Evolutionary conservation across 2,113 vertebrate species (phyloP), one percentile per base, ranked within the genome.

Genomic region (Struthio camelus): DNA sequence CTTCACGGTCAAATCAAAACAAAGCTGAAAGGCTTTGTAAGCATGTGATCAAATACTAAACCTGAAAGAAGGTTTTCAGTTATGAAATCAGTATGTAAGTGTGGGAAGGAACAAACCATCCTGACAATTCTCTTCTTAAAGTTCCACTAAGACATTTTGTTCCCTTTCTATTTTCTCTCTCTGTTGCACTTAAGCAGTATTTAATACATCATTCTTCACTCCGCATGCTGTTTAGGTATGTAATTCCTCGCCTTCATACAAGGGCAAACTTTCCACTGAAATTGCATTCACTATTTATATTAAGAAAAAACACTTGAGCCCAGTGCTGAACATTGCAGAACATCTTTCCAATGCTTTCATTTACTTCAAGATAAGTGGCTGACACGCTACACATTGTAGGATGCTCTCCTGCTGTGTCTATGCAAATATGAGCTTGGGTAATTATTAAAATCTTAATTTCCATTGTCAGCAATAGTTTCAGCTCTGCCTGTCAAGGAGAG

Each of bases 391-490:
- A 79, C n/a, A 61, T 48, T 0, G 10, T 90, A 94, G 78, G 90
- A 78, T 94, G 90, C 76, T 93, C 81, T 96, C 86, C 92, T 96
- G 80, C 73, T 95, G 89, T 36, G 83, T 85, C 89, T 96, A n/a
- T 58, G 92, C 90, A 84, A 94, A 92, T 42, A 94, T 78, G 61
- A 93, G 50, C 73, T 90, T 23, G 11, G 27, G 70, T 85, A 94
- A 93, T 89, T 93, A 89, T 81, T 87, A 89, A 95, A 94, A 93
- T 87, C 73, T 82, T 95, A 27, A 95, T 94, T 94, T 92, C 87
- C 85, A 10, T 65, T 96, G 94, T 85, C 95, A 95, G 77, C 81
- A 96, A 88, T 90, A 50, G 95, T 90, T 84, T 93, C 65, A 90
- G 24, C 67, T 84, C 77, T 94, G 56, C 77, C n/a, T 92, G 42